Evolutionary conservation across 2,797 vertebrate species (phyloP).

Genomic region (Gallinago solitaria): DNA sequence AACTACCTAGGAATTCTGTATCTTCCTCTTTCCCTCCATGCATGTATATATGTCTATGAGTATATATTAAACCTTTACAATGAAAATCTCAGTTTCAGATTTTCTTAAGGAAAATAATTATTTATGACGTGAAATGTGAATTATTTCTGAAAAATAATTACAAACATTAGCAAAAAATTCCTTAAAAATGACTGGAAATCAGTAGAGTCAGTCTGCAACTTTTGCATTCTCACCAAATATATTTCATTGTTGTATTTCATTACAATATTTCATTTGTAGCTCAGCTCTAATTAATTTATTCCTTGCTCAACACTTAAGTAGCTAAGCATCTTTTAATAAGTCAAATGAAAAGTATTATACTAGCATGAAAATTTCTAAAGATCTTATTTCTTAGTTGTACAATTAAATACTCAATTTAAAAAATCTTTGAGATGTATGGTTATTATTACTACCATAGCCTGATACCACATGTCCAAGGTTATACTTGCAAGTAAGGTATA

Average conservation of each 20-base stretch:
- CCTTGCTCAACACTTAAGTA: neutral
- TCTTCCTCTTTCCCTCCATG: neutral
- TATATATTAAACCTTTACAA: neutral
- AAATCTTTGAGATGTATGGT: neutral
- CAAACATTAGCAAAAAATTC: neutral
- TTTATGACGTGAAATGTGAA: neutral
- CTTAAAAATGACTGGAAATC: neutral
- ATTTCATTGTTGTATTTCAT: neutral
- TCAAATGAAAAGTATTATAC: neutral
- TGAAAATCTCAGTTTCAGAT: neutral
- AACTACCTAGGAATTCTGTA: neutral
- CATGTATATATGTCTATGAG: fast-evolving
- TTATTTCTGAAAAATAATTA: neutral
- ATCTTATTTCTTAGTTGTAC: neutral
- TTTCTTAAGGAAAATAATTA: neutral
- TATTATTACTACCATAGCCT: neutral
- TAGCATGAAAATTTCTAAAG: neutral
- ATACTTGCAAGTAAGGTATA: neutral
- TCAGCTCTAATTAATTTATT: neutral
- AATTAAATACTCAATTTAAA: neutral
- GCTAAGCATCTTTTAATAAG: neutral
- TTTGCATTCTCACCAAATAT: neutral
- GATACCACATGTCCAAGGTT: neutral
- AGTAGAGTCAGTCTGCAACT: neutral
- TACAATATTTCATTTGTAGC: neutral